phyloP scores from a whole-genome alignment of 2,113 vertebrate genomes.

The Tetraodon nigroviridis region DNA sequence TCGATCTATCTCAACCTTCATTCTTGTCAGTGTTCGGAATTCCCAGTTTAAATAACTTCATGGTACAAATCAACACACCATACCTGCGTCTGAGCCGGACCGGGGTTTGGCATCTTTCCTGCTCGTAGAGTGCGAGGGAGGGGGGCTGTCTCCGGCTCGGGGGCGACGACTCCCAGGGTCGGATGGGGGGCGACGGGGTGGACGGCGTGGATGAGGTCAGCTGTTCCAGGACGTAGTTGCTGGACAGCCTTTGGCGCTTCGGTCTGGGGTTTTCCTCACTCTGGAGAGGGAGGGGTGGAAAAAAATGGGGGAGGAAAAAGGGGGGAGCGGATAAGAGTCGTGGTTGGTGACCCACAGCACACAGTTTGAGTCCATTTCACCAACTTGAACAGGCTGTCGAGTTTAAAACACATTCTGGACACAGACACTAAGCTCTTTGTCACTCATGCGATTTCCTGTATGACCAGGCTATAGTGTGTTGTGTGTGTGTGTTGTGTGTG shows the following conservation, averaged over 20 bases:
- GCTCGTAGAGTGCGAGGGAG: conserved; percentile 73
- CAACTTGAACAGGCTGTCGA: conserved; percentile 21
- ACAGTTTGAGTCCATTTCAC: conserved; percentile 43
- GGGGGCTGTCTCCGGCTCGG: conserved; percentile 85
- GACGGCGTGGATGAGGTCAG: conserved; percentile 84
- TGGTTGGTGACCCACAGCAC: conserved; percentile 53
- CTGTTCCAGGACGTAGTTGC: conserved; percentile 90
- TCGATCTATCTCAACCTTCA: no score
- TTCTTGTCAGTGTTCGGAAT: no score
- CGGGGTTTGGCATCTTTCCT: conserved; percentile 91
- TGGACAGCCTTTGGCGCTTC: conserved; percentile 92
- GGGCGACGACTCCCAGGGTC: conserved; percentile 93
- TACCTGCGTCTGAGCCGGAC: conserved; percentile 94
- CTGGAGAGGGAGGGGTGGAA: conserved; percentile 57
- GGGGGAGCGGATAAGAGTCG: conserved; percentile 14
- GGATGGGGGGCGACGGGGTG: conserved; percentile 92
- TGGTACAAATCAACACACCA: neutral
- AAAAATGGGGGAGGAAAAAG: conserved; percentile 9
- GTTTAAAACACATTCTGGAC: conserved; percentile 24
- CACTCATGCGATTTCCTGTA: conserved; percentile 50
- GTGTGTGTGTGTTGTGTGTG: neutral
- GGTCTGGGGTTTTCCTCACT: conserved; percentile 94
- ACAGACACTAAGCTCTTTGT: conserved; percentile 41
- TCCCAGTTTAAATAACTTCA: no score
- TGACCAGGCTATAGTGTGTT: conserved; percentile 6